Conservation (phyloP, 2,888 invertebrate species). For the Globia sparganii region DNA sequence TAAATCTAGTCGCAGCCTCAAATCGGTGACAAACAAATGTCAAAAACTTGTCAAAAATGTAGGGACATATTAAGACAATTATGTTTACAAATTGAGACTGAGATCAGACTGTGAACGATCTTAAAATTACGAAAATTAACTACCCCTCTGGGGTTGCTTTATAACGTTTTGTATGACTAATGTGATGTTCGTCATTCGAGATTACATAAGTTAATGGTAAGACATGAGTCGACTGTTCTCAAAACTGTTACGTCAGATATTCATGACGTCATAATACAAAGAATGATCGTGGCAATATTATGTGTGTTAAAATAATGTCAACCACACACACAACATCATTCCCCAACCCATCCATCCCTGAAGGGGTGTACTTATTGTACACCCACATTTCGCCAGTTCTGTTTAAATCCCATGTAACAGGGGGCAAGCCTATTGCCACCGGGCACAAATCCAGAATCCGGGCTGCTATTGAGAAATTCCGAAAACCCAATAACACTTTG, state of each 20-base stretch:
- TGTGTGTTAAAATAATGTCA: not conserved
- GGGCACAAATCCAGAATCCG: not conserved
- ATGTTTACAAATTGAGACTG: too few relatives aligned
- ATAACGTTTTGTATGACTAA: not conserved
- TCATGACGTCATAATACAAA: slow-evolving; percentile 9
- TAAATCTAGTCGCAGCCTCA: too few relatives aligned
- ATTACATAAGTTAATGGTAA: slow-evolving; percentile 6
- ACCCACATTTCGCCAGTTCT: not conserved
- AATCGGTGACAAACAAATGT: too few relatives aligned
- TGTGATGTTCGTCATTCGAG: not conserved
- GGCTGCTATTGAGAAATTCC: not conserved
- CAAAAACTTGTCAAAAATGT: too few relatives aligned
- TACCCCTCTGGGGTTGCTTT: too few relatives aligned
- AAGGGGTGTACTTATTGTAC: not conserved
- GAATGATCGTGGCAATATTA: not conserved
- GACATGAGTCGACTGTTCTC: slow-evolving; percentile 5
- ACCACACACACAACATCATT: not conserved
- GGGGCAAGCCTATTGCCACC: not conserved
- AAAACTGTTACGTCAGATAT: slow-evolving; percentile 5
- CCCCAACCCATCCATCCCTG: too few relatives aligned
- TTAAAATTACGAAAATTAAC: too few relatives aligned
- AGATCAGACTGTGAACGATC: too few relatives aligned
- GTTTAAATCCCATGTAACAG: not conserved
- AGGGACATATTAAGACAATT: too few relatives aligned
- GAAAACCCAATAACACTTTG: not conserved